Evolutionary conservation across 92 coral and sea anemone genomes (phyloP), one percentile per base, ranked within the genome.

Genomic region (Ricordea florida): DNA sequence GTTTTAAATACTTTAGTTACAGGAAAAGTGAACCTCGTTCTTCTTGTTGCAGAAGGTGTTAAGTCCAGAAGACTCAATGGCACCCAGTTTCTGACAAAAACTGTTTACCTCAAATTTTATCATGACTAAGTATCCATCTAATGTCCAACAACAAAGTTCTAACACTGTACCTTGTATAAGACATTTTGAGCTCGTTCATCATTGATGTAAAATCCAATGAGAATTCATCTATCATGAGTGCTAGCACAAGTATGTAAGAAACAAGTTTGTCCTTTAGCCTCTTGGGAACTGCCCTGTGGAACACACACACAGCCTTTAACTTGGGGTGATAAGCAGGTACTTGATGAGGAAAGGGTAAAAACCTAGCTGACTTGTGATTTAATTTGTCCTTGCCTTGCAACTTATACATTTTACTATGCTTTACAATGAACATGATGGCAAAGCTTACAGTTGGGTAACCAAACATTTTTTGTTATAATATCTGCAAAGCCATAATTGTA

Each of bases 141-240:
- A n/a, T n/a, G n/a, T n/a, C n/a, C 32, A 6, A 33, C 22, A 55
- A 55, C 20, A 16, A 55, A 55, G 62, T 55, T 1, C 28, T 29
- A 18, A 20, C 68, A 60, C 20, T n/a, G 23, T 62, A 94, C 98
- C 93, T 84, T 31, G 78, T 66, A 1, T 59, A 57, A 14, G 93
- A 22, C 83, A 92, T 64, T 44, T 92, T 89, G 27, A 94, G 88
- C 45, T 88, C 97, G 68, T 86, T 89, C 38, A 52, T 76, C 11
- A 94, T 71, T 11, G 58, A 73, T n/a, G 24, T 56, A 50, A 87
- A 89, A 31, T 94, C 98, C 35, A 92, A 15, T 16, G 86, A 37
- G 71, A 72, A 94, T 15, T 90, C 94, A 62, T 94, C 98, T 57
- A 94, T 91, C 17, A 94, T 92, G 35, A 94, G 59, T 26, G 85